Evolutionary conservation across 2,113 vertebrate species (phyloP), one percentile per base, ranked within the genome.

Genomic region (Montifringilla adamsi): DNA sequence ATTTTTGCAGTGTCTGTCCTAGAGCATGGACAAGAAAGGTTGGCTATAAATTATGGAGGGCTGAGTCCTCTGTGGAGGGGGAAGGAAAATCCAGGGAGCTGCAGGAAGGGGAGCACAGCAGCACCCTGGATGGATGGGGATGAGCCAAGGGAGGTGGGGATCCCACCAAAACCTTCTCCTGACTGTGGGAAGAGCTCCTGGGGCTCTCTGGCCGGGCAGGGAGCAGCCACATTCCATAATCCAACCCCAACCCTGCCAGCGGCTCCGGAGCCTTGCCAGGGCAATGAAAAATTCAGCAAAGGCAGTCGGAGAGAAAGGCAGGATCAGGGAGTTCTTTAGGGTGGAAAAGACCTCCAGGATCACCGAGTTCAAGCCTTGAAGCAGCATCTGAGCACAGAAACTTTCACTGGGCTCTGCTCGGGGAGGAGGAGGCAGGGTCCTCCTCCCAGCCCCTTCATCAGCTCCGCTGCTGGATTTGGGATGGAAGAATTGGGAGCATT

Each of bases 21-120:
- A 47, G 41, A 90, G 76, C 75, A 22, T 0, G 15, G 83, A 60
- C 67, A 15, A 17, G 96, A 88, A 96, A 95, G 89, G 89, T 94
- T 64, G 52, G 31, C 11, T 22, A 72, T 95, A 16, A 96, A 96
- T 96, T 92, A 93, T 93, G 75, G 8, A 95, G 70, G 59, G 33
- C 67, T 55, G 82, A 13, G 1, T 81, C 60, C 64, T 35, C 47
- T 30, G 26, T 4, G 18, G 66, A 44, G 24, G 24, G 67, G 70
- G 49, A 73, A 75, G 70, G 37, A 37, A 67, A 68, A 64, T 3
- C 21, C 33, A 39, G 22, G 75, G 23, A 78, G 26, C 39, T 16
- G 79, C 18, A 0, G 28, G 26, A 39, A 60, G 6, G 50, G 82
- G 49, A 93, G 3, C 35, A 27, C 11, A 41, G 50, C 55, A 75